Base-by-base conservation (phyloP, 2,797 vertebrate genomes). In the Leptatherina wallacei region DNA sequence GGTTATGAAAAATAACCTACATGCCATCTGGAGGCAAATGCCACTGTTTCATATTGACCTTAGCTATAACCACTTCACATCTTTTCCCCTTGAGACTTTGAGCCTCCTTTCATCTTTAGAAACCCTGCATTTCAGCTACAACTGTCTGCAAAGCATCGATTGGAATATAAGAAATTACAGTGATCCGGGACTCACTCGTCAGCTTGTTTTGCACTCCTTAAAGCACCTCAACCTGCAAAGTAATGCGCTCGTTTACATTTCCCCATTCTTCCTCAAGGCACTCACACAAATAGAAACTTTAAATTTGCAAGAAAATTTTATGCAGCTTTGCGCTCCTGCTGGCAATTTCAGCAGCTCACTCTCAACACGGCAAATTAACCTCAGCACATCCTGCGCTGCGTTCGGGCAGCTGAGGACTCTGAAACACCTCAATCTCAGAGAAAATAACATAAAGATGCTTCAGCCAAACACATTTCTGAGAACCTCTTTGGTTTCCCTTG, bases 21-120 rank as follows among this genome's bases (percentile, higher is more conserved):
- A 91, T 0, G 49, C 64, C 68, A 20, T 1, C 38, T 40, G 88
- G 88, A 24, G 40, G 75, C 56, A 82, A 82, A 82, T 90, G 70
- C 89, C 64, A 0, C 9, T 96, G 33, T 35, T 69, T 33, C 78
- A 93, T 61, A 83, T 96, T 71, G 95, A 96, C 77, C 90, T 96
- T 73, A 96, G 95, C 89, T 87, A 83, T 11, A 97, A 96, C 84
- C 85, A 75, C 58, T 91, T 96, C 75, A 84, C 67, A 24, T 89
- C 87, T 33, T 90, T 96, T 54, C 92, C 95, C 0, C 44, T 93
- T 11, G 69, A 90, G 67, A 95, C 94, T 55, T 67, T 96, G 62
- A 93, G 68, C 67, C 78, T 89, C 32, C 82, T 96, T 70, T 65
- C 61, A 13, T 92, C 89, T 42, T 89, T 97, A 81, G 78, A 93